Conservation (phyloP, 2,888 invertebrate species). For the Dicyrtomina minuta region DNA sequence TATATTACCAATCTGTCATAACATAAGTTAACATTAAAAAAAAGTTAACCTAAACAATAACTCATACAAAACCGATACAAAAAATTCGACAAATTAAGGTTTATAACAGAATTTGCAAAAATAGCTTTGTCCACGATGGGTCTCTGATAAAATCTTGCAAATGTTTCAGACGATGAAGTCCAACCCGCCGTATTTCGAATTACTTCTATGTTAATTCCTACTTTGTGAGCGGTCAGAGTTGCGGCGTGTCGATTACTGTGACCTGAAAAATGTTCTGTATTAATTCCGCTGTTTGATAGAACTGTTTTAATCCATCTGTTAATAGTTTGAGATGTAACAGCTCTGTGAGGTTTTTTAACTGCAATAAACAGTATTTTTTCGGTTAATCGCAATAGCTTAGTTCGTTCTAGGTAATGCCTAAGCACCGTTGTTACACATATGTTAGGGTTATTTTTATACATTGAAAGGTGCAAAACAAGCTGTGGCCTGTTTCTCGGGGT, state of each 20-base stretch:
- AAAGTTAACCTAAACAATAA: neutral
- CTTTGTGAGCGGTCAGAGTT: neutral
- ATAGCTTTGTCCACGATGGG: neutral
- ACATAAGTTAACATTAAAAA: neutral
- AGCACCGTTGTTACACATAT: constrained; percentile 32
- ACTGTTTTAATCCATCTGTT: constrained; percentile 23
- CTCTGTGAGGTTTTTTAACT: constrained; percentile 14
- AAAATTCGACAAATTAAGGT: too few species aligned
- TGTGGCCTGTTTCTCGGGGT: constrained; percentile 8
- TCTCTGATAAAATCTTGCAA: constrained; percentile 24
- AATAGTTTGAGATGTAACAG: constrained; percentile 34
- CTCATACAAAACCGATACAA: too few species aligned
- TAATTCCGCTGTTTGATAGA: constrained; percentile 2
- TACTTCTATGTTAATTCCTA: neutral
- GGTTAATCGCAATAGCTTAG: neutral
- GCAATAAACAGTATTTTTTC: constrained; percentile 24
- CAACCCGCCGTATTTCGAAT: constrained; percentile 24
- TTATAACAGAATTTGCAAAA: too few species aligned
- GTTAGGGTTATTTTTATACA: neutral
- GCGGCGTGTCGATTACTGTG: constrained; percentile 27
- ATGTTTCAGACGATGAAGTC: constrained; percentile 14
- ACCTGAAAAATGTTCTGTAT: neutral
- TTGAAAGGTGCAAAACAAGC: constrained; percentile 24
- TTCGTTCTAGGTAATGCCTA: constrained; percentile 19
- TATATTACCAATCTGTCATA: neutral